Conservation (phyloP, 2,113 vertebrate species). For the Catharus bicknelli region DNA sequence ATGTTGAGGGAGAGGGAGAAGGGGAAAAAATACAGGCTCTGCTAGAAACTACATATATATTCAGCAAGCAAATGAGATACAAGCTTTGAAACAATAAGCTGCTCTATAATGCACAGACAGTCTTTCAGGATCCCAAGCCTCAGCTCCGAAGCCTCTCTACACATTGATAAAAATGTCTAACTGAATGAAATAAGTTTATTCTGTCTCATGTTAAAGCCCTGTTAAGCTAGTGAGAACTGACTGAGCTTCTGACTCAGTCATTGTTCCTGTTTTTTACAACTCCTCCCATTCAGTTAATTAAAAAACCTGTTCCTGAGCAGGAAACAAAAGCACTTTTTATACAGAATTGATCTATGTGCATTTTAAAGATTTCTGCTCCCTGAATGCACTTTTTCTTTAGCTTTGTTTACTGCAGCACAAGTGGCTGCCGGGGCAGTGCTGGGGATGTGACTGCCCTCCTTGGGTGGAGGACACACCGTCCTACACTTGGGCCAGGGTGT, state of each 20-base stretch:
- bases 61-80: neutral
- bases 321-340: slow-evolving; percentile 65
- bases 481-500: slow-evolving; percentile 30
- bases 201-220: slow-evolving; percentile 4
- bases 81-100: slow-evolving; percentile 34
- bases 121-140: slow-evolving; percentile 26
- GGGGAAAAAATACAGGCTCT: neutral
- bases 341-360: slow-evolving; percentile 33
- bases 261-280: slow-evolving; percentile 48
- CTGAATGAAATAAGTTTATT: slow-evolving; percentile 38
- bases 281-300: slow-evolving; percentile 57
- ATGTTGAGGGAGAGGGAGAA: neutral
- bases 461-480: slow-evolving; percentile 35
- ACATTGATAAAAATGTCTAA: slow-evolving; percentile 47
- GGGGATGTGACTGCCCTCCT: slow-evolving; percentile 42
- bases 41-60: neutral
- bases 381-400: slow-evolving; percentile 63
- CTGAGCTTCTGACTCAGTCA: slow-evolving; percentile 45
- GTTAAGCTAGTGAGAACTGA: slow-evolving; percentile 39
- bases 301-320: slow-evolving; percentile 55
- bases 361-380: slow-evolving; percentile 47
- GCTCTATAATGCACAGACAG: neutral
- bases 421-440: slow-evolving; percentile 56
- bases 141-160: slow-evolving; percentile 23
- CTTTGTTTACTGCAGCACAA: slow-evolving; percentile 32